Evolutionary conservation across 2,797 vertebrate species (phyloP).

Genomic region (Echeneis naucrates): DNA sequence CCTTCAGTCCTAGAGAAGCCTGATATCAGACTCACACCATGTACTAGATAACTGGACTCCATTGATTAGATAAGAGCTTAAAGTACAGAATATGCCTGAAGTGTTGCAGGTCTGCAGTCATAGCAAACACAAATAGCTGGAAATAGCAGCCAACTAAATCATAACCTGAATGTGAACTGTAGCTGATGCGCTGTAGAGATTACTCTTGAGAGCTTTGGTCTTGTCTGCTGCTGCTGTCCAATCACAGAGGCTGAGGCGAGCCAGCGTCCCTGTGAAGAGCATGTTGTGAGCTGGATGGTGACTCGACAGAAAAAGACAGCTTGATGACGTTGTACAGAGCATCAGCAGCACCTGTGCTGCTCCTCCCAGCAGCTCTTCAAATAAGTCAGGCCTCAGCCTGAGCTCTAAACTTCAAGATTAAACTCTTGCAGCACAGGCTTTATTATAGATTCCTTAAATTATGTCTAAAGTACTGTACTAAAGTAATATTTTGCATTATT

Average conservation of each 20-base stretch:
- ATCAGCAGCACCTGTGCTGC: conserved; percentile 41
- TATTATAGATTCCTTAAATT: conserved; percentile 29
- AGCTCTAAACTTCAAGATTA: not conserved
- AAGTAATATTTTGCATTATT: too few species aligned
- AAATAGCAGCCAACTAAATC: conserved; percentile 2
- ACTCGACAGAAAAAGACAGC: conserved; percentile 71
- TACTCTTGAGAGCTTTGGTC: conserved; percentile 20
- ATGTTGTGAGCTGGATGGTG: conserved; percentile 52
- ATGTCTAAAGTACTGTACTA: not conserved
- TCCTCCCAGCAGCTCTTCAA: conserved; percentile 13
- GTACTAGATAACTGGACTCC: not conserved
- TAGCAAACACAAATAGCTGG: not conserved
- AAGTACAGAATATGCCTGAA: too few species aligned
- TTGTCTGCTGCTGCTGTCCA: conserved; percentile 50
- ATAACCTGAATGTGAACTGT: conserved; percentile 21
- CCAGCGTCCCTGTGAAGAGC: conserved; percentile 58
- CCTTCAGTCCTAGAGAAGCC: not conserved
- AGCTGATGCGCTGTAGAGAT: conserved; percentile 19
- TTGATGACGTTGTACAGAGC: conserved; percentile 30
- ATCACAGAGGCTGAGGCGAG: conserved; percentile 49
- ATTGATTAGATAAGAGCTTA: not conserved
- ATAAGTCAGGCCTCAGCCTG: conserved; percentile 8
- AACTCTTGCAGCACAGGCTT: not conserved
- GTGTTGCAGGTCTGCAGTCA: not conserved
- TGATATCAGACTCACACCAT: not conserved